phyloP scores from a whole-genome alignment of 2,113 vertebrate genomes.

The Erythrocercus mccallii region DNA sequence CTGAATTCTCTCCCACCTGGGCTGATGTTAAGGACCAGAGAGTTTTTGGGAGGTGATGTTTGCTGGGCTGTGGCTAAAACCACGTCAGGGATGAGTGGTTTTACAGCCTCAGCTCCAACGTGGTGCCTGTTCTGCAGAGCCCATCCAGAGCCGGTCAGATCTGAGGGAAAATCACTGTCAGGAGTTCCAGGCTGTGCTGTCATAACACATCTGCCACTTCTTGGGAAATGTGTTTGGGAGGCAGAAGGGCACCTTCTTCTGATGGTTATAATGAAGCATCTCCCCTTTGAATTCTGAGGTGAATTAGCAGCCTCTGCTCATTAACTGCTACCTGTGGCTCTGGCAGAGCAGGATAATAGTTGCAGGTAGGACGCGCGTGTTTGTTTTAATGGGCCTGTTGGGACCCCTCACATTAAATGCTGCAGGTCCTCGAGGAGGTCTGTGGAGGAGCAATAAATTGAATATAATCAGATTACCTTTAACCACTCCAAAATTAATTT shows the following conservation, averaged over 20 bases:
- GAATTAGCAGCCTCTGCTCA: conserved; percentile 21
- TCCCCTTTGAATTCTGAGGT: background rate
- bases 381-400: conserved; percentile 13
- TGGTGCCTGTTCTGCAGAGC: background rate
- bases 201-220: background rate
- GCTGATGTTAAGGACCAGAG: background rate
- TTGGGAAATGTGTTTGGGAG: background rate
- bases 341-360: background rate
- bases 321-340: background rate
- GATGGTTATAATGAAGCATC: background rate
- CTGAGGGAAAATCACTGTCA: background rate
- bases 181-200: background rate
- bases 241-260: conserved; percentile 10
- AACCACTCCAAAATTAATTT: background rate
- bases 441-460: background rate
- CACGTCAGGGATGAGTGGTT: background rate
- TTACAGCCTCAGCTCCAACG: background rate
- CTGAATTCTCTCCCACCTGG: background rate
- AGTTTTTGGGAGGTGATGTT: background rate
- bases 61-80: background rate
- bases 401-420: background rate
- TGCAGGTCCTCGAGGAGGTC: background rate
- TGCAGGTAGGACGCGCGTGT: background rate
- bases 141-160: background rate
- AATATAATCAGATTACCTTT: background rate